phyloP scores from a whole-genome alignment of 1,140 invertebrate genomes.

The Drosophila sulfurigaster region DNA sequence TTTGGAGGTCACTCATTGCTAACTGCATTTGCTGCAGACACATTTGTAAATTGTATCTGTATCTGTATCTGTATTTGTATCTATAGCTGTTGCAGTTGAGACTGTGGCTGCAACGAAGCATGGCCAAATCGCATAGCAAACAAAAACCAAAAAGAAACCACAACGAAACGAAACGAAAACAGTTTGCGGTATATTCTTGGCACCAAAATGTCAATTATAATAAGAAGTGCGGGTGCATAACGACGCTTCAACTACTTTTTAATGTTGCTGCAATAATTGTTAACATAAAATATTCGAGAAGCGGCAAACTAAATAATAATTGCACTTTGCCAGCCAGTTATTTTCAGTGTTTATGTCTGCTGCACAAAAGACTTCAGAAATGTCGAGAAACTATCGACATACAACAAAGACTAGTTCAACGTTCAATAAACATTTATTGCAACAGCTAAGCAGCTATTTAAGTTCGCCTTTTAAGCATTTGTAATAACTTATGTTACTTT shows the following conservation, averaged over 20 bases:
- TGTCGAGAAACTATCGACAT: no score
- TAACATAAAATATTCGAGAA: neutral
- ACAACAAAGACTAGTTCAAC: no score
- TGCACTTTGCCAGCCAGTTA: neutral
- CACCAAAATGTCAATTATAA: slow-evolving; percentile 81
- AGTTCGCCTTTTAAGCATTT: no score
- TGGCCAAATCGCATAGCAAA: slow-evolving; percentile 56
- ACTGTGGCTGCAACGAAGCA: slow-evolving; percentile 65
- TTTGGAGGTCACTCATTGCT: slow-evolving; percentile 69
- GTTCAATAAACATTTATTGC: no score
- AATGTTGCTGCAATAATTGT: slow-evolving; percentile 18
- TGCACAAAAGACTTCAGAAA: no score
- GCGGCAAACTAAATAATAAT: neutral
- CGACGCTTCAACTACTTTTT: slow-evolving; percentile 13
- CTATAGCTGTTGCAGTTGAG: slow-evolving; percentile 26
- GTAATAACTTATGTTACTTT: no score
- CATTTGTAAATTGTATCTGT: slow-evolving; percentile 43
- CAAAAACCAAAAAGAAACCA: slow-evolving; percentile 22
- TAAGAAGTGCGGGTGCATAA: slow-evolving; percentile 29
- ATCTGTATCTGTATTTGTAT: slow-evolving; percentile 39
- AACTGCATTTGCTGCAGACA: slow-evolving; percentile 38
- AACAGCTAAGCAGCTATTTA: no score
- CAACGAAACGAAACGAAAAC: slow-evolving; percentile 73
- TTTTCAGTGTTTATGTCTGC: no score
- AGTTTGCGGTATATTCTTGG: slow-evolving; percentile 79